Evolutionary conservation across 2,888 invertebrate species (phyloP).

Genomic region (Villa cingulata): DNA sequence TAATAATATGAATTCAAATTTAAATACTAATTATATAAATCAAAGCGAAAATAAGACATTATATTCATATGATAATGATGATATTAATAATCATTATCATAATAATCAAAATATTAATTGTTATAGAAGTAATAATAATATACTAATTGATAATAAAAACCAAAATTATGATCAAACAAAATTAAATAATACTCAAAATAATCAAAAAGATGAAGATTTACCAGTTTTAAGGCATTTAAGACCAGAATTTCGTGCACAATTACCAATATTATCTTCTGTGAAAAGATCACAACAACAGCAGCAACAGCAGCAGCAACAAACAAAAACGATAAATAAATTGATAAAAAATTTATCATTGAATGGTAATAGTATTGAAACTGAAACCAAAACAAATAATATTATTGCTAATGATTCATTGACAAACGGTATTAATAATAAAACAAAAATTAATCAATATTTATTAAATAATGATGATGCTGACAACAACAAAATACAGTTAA

Average conservation of each 20-base stretch:
- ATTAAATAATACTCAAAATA: not conserved
- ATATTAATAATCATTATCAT: not conserved
- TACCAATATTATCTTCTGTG: slow-evolving; percentile 49
- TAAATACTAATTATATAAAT: not conserved
- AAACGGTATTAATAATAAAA: not conserved
- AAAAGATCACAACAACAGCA: slow-evolving; percentile 6
- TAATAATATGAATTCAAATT: not conserved
- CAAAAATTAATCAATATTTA: no score
- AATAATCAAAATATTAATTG: no score
- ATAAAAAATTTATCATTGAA: not conserved
- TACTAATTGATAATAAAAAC: no score
- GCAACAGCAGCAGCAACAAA: not conserved
- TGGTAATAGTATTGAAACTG: not conserved
- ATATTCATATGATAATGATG: no score
- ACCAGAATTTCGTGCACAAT: slow-evolving; percentile 74
- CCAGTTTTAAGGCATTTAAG: slow-evolving; percentile 72
- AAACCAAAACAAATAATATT: not conserved
- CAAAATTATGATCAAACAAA: no score
- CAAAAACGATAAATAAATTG: not conserved
- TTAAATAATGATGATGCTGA: no score
- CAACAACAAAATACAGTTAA: no score
- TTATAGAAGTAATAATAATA: no score
- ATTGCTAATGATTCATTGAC: not conserved
- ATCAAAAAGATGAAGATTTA: no score
- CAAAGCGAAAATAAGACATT: not conserved